Percentiles rank a stretch among this genome's conserved stretches.
Conservation (phyloP, 2,797 vertebrate species). For the Caiman crocodilus region DNA sequence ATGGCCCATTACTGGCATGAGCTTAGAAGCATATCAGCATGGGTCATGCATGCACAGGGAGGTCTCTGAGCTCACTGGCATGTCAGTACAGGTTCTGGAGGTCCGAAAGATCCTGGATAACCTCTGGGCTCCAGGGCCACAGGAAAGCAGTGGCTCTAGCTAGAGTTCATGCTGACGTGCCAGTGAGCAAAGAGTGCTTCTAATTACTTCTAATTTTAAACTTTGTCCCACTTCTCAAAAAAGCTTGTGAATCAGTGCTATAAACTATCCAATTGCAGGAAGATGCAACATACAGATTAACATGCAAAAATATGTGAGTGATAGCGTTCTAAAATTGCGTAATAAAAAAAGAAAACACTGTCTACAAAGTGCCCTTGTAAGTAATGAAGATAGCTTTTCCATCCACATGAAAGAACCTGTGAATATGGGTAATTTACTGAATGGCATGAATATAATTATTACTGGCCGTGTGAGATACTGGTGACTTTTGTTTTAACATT, state of each 20-base stretch:
- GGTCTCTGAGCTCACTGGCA: too few species aligned
- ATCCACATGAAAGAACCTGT: not conserved
- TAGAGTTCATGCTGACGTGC: too few species aligned
- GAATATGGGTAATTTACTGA: not conserved
- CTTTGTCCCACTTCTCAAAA: too few species aligned
- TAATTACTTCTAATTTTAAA: too few species aligned
- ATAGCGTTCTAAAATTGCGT: not conserved
- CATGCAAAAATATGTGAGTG: not conserved
- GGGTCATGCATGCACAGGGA: too few species aligned
- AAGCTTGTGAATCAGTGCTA: not conserved
- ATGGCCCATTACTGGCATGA: too few species aligned
- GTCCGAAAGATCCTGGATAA: too few species aligned
- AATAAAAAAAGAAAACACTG: not conserved
- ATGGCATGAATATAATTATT: fast-evolving
- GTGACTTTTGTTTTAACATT: slow-evolving; percentile 1
- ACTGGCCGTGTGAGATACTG: not conserved
- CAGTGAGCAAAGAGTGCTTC: too few species aligned
- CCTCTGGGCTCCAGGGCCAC: too few species aligned
- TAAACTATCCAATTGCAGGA: not conserved
- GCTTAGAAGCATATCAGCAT: too few species aligned
- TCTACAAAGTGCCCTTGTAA: not conserved
- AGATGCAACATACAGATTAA: not conserved
- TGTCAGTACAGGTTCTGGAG: too few species aligned
- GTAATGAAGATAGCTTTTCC: not conserved
- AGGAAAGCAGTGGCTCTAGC: too few species aligned